phyloP scores from a whole-genome alignment of 2,888 invertebrate species.

The Phaonia tiefii region DNA sequence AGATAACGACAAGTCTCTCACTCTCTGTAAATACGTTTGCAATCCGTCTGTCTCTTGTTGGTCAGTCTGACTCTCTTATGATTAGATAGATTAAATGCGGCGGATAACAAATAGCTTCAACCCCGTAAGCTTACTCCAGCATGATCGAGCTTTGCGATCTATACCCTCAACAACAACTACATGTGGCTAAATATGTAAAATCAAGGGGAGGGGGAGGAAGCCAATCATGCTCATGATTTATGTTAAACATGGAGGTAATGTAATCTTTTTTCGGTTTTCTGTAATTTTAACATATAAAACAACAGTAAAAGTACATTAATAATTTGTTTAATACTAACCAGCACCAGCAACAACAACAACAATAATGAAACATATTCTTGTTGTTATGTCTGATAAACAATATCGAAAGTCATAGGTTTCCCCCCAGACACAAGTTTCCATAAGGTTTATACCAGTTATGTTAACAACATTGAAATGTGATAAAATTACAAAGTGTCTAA shows the following conservation, averaged over 20 bases:
- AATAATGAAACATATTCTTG: neutral
- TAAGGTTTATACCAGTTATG: too few relatives aligned
- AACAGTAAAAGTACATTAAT: slow-evolving; percentile 46
- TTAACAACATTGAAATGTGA: slow-evolving; percentile 48
- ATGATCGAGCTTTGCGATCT: slow-evolving; percentile 51
- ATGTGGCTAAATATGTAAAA: neutral
- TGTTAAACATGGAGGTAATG: slow-evolving; percentile 35
- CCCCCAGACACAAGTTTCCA: too few relatives aligned
- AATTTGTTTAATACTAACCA: slow-evolving; percentile 20
- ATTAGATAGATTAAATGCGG: slow-evolving; percentile 63
- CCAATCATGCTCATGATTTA: slow-evolving; percentile 50
- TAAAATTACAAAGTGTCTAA: slow-evolving; percentile 58
- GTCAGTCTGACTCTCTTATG: slow-evolving; percentile 48
- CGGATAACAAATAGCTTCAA: slow-evolving; percentile 64
- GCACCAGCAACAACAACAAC: slow-evolving; percentile 1
- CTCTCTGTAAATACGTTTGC: neutral
- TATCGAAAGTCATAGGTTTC: slow-evolving; percentile 58
- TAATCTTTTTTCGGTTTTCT: slow-evolving; percentile 48
- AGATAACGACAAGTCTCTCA: slow-evolving; percentile 23
- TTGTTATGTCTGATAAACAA: slow-evolving; percentile 29
- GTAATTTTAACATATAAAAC: slow-evolving; percentile 4
- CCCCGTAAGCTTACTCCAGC: slow-evolving; percentile 50
- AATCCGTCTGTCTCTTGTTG: too few relatives aligned
- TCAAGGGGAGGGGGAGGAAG: neutral
- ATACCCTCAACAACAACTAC: slow-evolving; percentile 37